These are phyloP conservation scores for Ceratoteleas bidentatus DNA, from an alignment of 1,140 invertebrate species.

Conservation along the genomic window DNA sequence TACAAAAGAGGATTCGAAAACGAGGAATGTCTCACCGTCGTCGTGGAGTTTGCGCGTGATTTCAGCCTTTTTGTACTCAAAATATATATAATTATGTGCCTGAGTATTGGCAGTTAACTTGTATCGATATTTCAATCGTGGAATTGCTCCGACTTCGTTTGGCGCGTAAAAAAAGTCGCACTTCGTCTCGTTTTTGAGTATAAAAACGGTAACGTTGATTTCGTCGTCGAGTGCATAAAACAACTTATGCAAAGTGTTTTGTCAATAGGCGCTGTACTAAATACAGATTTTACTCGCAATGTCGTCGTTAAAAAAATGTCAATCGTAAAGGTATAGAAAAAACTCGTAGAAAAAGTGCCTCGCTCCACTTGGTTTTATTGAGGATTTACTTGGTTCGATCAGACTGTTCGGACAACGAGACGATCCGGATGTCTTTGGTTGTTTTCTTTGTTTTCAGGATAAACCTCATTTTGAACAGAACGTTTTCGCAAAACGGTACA, in stretches of 20 bases:
- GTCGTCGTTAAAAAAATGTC: not conserved
- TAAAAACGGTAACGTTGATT: conserved; percentile 25
- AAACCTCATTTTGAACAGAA: too few relatives aligned
- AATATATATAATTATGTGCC: conserved; percentile 67
- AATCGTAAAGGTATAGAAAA: conserved; percentile 21
- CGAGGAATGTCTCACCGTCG: conserved; percentile 39
- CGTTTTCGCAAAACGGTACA: too few relatives aligned
- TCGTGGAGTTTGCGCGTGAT: conserved; percentile 39
- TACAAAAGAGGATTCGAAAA: conserved; percentile 7
- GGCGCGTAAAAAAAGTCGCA: conserved; percentile 23
- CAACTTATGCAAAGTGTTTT: conserved; percentile 25
- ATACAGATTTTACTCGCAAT: conserved; percentile 5
- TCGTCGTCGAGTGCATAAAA: conserved; percentile 28
- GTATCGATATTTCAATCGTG: conserved; percentile 7
- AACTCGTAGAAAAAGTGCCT: conserved; percentile 16
- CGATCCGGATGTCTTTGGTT: too few relatives aligned
- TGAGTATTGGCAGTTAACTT: conserved; percentile 72
- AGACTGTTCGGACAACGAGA: not conserved
- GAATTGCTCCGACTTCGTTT: conserved; percentile 12
- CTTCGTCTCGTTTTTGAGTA: conserved; percentile 6
- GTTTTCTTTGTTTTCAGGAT: too few relatives aligned
- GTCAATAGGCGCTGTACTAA: not conserved
- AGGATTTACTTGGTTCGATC: conserved; percentile 2
- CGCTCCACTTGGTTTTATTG: not conserved
- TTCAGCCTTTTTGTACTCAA: conserved; percentile 77